Conservation (phyloP, 2,113 vertebrate genomes). For the Pantherophis guttatus region DNA sequence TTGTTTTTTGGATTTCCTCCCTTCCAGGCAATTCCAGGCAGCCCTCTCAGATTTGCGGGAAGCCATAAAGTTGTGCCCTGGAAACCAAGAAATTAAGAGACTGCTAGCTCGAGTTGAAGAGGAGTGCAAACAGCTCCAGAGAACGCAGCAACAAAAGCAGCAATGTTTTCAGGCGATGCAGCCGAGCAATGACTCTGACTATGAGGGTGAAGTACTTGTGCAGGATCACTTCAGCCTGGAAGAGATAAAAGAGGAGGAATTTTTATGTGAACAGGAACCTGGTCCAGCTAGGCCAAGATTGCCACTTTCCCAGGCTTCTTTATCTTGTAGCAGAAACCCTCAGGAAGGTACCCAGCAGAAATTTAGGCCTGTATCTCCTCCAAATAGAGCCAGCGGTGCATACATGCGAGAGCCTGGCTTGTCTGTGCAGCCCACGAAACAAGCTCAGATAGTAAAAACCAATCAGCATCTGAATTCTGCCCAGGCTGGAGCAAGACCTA, state of each 20-base stretch:
- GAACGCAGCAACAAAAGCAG: constrained; percentile 78
- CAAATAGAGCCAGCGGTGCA: constrained; percentile 67
- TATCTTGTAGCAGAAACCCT: constrained; percentile 70
- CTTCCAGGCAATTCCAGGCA: constrained; percentile 81
- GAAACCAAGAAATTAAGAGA: constrained; percentile 88
- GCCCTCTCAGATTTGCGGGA: constrained; percentile 89
- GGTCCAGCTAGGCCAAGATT: constrained; percentile 63
- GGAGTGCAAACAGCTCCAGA: constrained; percentile 90
- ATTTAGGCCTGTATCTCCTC: constrained; percentile 70
- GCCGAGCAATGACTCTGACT: constrained; percentile 76
- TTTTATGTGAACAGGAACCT: constrained; percentile 49
- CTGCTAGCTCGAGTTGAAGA: constrained; percentile 91
- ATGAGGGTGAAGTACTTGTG: constrained; percentile 71
- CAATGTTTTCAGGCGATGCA: constrained; percentile 61
- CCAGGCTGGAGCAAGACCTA: constrained; percentile 63
- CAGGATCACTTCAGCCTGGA: constrained; percentile 60
- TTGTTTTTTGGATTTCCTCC: neutral
- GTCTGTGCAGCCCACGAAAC: constrained; percentile 85
- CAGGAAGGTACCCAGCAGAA: constrained; percentile 75
- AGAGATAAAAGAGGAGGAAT: constrained; percentile 70
- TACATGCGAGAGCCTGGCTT: constrained; percentile 78
- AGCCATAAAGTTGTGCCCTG: constrained; percentile 88
- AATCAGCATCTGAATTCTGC: constrained; percentile 84
- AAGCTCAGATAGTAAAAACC: constrained; percentile 96
- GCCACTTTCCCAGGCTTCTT: constrained; percentile 55